Conservation (phyloP, 2,888 invertebrate species). For the Acrobasis repandana region DNA sequence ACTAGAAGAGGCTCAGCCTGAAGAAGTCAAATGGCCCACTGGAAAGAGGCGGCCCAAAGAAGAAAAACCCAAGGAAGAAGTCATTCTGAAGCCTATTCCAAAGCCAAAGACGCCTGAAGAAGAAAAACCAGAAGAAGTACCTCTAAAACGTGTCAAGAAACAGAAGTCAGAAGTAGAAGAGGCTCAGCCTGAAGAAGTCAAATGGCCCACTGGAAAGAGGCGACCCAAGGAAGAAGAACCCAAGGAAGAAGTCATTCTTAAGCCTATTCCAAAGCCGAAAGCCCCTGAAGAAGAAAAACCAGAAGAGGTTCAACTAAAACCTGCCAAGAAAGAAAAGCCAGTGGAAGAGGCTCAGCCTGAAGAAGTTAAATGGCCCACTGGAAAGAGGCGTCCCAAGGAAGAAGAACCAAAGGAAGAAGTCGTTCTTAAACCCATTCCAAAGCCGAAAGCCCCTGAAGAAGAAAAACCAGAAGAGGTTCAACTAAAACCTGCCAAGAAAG, state of each 20-base stretch:
- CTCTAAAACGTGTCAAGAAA: conserved; percentile 54
- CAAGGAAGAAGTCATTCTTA: conserved; percentile 51
- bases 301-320: conserved; percentile 43
- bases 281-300: conserved; percentile 44
- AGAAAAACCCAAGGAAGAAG: conserved; percentile 54
- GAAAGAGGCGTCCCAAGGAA: too few relatives aligned
- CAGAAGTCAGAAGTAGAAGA: conserved; percentile 39
- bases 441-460: too few relatives aligned
- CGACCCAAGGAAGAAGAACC: conserved; percentile 46
- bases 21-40: conserved; percentile 47
- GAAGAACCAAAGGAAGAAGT: too few relatives aligned
- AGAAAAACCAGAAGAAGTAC: conserved; percentile 60
- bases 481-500: conserved; percentile 30
- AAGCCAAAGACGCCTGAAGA: conserved; percentile 50
- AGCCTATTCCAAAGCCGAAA: conserved; percentile 49
- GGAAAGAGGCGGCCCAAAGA: conserved; percentile 54
- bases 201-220: conserved; percentile 45
- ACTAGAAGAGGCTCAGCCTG: conserved; percentile 43
- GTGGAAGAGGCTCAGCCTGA: conserved; percentile 40
- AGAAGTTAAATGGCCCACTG: background rate
- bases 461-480: background rate
- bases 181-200: conserved; percentile 35
- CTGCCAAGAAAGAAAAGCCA: conserved; percentile 39
- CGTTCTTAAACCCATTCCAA: too few relatives aligned
- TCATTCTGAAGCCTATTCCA: conserved; percentile 72